Evolutionary conservation across 2,888 invertebrate genomes (phyloP).

Genomic region (Cryptosula pallasiana): DNA sequence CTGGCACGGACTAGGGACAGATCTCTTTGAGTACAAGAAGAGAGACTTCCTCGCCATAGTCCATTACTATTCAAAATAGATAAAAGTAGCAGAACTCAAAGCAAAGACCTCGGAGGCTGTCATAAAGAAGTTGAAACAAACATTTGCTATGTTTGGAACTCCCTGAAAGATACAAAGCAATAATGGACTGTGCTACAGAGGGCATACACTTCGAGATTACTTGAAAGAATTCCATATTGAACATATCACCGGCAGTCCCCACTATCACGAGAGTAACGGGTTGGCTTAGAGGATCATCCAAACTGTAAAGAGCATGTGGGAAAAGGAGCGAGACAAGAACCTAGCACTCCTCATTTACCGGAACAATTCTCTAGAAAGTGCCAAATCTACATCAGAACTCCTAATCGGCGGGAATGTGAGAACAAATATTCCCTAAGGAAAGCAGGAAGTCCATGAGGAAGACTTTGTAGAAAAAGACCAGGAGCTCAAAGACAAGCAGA

Average conservation of each 20-base stretch:
- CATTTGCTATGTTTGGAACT: no score
- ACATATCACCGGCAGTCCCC: not conserved
- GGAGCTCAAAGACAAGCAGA: no score
- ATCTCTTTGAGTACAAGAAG: constrained; percentile 25
- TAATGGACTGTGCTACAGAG: not conserved
- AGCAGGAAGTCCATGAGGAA: no score
- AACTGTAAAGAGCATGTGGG: not conserved
- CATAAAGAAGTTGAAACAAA: no score
- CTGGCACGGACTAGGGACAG: constrained; percentile 26
- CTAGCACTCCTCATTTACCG: no score
- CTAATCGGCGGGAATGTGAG: constrained; percentile 21
- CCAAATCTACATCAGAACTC: not conserved
- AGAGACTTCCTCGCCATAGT: not conserved
- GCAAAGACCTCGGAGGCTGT: no score
- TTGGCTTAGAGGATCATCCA: constrained; percentile 28
- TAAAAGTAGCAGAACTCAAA: no score
- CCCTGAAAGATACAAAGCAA: no score
- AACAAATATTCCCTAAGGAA: no score
- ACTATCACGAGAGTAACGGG: not conserved
- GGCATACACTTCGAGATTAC: not conserved
- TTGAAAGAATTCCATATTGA: not conserved
- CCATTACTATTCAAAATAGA: not conserved
- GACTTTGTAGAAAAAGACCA: no score
- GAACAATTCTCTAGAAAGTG: not conserved
- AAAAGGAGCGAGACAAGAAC: no score